These are phyloP conservation scores for Oegoconia quadripuncta DNA, from an alignment of 2,888 invertebrate species.

Conservation along the genomic window DNA sequence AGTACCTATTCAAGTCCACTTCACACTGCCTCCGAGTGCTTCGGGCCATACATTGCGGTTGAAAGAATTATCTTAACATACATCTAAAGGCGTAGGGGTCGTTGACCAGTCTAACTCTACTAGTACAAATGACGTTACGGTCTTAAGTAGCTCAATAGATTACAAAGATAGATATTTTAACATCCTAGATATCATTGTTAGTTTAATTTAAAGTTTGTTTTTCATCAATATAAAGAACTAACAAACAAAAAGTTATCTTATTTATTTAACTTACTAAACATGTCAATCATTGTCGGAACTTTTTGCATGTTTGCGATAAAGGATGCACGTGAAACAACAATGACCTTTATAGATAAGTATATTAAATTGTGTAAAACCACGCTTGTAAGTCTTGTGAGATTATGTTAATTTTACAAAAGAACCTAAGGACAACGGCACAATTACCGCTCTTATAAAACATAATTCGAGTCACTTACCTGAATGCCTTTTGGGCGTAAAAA, in stretches of 20 bases:
- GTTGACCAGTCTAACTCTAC: slow-evolving; percentile 54
- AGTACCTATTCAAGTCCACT: slow-evolving; percentile 12
- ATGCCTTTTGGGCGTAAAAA: slow-evolving; percentile 49
- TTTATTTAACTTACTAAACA: not conserved
- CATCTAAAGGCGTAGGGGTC: slow-evolving; percentile 57
- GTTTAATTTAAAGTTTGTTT: slow-evolving; percentile 13
- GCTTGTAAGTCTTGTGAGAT: slow-evolving; percentile 6
- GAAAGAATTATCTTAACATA: slow-evolving; percentile 73
- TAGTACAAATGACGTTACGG: slow-evolving; percentile 37
- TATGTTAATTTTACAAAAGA: slow-evolving; percentile 17
- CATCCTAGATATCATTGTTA: slow-evolving; percentile 1
- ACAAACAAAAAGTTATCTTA: not conserved
- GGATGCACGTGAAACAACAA: slow-evolving; percentile 1
- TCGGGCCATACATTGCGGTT: slow-evolving; percentile 62
- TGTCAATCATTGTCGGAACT: slow-evolving; percentile 3
- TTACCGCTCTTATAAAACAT: slow-evolving; percentile 32
- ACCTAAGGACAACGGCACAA: slow-evolving; percentile 22
- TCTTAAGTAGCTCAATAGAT: slow-evolving; percentile 28
- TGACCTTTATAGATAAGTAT: slow-evolving; percentile 5
- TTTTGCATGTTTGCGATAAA: too few species aligned
- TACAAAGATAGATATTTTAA: slow-evolving; percentile 7
- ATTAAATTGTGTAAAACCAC: slow-evolving; percentile 3
- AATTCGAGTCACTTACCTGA: slow-evolving; percentile 29
- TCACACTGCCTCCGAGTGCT: slow-evolving; percentile 46
- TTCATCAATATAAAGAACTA: slow-evolving; percentile 1